Percentiles rank a stretch among this genome's conserved stretches.
phyloP scores from a whole-genome alignment of 2,888 invertebrate genomes.

The Parelbella ahira region DNA sequence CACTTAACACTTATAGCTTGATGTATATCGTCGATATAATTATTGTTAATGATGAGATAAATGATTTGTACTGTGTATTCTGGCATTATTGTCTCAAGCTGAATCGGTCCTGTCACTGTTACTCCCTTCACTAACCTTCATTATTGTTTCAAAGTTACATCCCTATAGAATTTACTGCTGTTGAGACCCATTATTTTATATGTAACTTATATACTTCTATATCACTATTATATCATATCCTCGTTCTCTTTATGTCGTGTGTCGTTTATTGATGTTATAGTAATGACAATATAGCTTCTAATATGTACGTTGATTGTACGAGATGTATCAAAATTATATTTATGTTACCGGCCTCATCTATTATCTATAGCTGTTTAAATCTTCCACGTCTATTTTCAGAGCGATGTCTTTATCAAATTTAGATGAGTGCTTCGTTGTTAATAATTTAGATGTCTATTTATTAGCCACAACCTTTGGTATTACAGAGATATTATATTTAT shows the following conservation, averaged over 20 bases:
- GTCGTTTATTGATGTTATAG: slow-evolving; percentile 63
- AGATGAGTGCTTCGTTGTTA: slow-evolving; percentile 18
- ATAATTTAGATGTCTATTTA: slow-evolving; percentile 23
- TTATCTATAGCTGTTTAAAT: slow-evolving; percentile 19
- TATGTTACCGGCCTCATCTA: slow-evolving; percentile 8
- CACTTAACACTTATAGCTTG: slow-evolving; percentile 17
- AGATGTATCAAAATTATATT: slow-evolving; percentile 19
- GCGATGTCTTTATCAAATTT: slow-evolving; percentile 23
- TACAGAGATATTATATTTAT: slow-evolving; percentile 19
- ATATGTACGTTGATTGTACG: slow-evolving; percentile 26
- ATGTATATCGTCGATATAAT: slow-evolving; percentile 8
- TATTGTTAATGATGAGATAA: slow-evolving; percentile 18
- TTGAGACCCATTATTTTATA: slow-evolving; percentile 42
- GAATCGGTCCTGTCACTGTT: slow-evolving; percentile 54
- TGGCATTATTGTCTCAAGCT: slow-evolving; percentile 61
- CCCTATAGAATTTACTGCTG: slow-evolving; percentile 58
- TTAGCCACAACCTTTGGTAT: slow-evolving; percentile 15
- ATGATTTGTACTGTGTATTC: slow-evolving; percentile 19
- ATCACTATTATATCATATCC: slow-evolving; percentile 67
- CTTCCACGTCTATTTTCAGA: slow-evolving; percentile 25
- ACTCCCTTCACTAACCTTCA: slow-evolving; percentile 46
- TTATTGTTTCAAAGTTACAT: slow-evolving; percentile 49
- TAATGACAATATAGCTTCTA: slow-evolving; percentile 71
- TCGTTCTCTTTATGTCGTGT: slow-evolving; percentile 69
- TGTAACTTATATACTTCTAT: slow-evolving; percentile 48